Conservation (phyloP, 2,113 vertebrate species). For the Poicephalus gulielmi region DNA sequence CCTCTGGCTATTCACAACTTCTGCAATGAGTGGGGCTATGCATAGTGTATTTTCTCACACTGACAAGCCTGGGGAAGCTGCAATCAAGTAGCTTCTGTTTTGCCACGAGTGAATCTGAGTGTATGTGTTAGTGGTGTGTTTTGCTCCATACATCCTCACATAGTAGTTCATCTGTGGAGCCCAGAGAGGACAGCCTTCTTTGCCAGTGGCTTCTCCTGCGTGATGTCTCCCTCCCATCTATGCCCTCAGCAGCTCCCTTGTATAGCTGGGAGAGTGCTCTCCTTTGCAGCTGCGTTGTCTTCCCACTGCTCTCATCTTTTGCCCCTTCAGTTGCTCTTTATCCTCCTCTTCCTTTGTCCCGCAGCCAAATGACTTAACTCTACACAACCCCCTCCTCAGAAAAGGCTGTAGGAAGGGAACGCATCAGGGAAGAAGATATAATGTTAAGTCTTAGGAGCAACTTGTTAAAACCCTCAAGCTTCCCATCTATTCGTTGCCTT, state of each 20-base stretch:
- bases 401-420: not conserved
- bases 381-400: not conserved
- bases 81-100: not conserved
- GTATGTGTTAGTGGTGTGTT: not conserved
- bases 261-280: not conserved
- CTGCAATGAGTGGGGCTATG: rapidly evolving
- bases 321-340: not conserved
- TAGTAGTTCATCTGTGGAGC: not conserved
- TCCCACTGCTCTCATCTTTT: not conserved
- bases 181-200: not conserved
- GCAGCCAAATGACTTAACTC: not conserved
- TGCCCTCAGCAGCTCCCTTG: not conserved
- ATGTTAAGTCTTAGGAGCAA: not conserved
- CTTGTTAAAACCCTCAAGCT: not conserved
- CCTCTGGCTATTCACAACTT: rapidly evolving
- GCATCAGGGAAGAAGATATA: not conserved
- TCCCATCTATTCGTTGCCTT: not conserved
- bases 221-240: not conserved
- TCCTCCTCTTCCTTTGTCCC: not conserved
- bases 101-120: rapidly evolving
- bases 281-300: rapidly evolving
- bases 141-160: rapidly evolving
- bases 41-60: rapidly evolving
- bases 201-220: not conserved
- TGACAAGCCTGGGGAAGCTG: not conserved